Conservation (phyloP, 2,113 vertebrate genomes). For the Nesoenas mayeri region DNA sequence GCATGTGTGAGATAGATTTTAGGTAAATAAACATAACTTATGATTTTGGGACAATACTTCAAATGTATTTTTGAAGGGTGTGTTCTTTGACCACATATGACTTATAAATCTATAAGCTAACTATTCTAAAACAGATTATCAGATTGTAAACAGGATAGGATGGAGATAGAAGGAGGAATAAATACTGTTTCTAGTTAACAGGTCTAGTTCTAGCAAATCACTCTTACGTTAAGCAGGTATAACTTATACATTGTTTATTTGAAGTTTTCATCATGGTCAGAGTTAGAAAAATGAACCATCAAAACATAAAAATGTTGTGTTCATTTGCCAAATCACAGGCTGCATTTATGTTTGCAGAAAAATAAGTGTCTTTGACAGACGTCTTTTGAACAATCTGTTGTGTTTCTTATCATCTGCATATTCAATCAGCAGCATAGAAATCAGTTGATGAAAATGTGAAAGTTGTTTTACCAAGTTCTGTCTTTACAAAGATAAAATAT, state of each 20-base stretch:
- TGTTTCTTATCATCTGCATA: not conserved
- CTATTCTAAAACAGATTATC: conserved; percentile 28
- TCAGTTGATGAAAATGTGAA: not conserved
- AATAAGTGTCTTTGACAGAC: not conserved
- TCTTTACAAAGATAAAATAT: not conserved
- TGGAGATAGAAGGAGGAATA: not conserved
- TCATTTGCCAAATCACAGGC: not conserved
- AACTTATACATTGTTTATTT: not conserved
- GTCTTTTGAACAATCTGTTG: not conserved
- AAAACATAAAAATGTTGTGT: not conserved
- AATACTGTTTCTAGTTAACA: not conserved
- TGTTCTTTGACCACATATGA: conserved; percentile 4
- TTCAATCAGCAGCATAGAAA: not conserved
- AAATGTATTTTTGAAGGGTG: not conserved
- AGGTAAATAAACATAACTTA: conserved; percentile 52
- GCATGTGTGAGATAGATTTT: conserved; percentile 36
- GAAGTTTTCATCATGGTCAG: not conserved
- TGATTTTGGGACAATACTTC: conserved; percentile 59
- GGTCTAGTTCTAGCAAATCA: not conserved
- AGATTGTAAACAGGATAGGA: conserved; percentile 11
- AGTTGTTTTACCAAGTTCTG: not conserved
- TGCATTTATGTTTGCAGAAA: not conserved
- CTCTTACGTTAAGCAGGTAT: not conserved
- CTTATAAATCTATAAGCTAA: not conserved
- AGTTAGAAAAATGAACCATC: not conserved